Percentiles rank a stretch among this genome's conserved stretches.
Conservation (phyloP, 2,113 vertebrate genomes). For the Pomatorhinus ruficollis region DNA sequence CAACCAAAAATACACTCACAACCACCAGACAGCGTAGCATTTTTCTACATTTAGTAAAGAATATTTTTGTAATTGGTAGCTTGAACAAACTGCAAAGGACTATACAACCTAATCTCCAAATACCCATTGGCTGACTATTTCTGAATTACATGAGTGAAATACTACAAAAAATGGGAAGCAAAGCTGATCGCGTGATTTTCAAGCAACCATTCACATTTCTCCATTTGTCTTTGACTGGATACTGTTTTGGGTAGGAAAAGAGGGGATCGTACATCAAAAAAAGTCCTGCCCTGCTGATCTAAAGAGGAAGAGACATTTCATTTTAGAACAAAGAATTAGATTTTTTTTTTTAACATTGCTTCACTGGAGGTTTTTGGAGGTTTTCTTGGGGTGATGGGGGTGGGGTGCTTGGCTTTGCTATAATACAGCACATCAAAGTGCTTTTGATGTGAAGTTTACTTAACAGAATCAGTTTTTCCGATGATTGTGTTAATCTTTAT, state of each 20-base stretch:
- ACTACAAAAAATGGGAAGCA: not conserved
- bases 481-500: slow-evolving; percentile 72
- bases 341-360: slow-evolving; percentile 16
- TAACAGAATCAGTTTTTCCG: slow-evolving; percentile 69
- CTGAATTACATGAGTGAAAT: not conserved
- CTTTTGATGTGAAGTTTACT: slow-evolving; percentile 75
- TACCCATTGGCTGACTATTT: not conserved
- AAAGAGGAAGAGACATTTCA: slow-evolving; percentile 54
- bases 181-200: not conserved
- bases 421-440: slow-evolving; percentile 69
- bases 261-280: slow-evolving; percentile 12
- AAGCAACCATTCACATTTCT: not conserved
- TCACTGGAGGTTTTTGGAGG: slow-evolving; percentile 37
- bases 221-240: not conserved
- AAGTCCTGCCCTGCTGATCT: not conserved
- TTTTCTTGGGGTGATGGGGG: slow-evolving; percentile 55
- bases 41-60: not conserved
- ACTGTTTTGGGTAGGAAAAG: slow-evolving; percentile 31
- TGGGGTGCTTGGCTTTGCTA: slow-evolving; percentile 62
- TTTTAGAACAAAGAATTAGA: slow-evolving; percentile 63
- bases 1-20: not conserved
- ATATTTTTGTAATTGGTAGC: not conserved
- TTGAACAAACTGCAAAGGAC: not conserved
- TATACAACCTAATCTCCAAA: not conserved
- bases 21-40: not conserved